Conservation (phyloP, 2,888 invertebrate genomes). For the Lasioglossum pauxillum region DNA sequence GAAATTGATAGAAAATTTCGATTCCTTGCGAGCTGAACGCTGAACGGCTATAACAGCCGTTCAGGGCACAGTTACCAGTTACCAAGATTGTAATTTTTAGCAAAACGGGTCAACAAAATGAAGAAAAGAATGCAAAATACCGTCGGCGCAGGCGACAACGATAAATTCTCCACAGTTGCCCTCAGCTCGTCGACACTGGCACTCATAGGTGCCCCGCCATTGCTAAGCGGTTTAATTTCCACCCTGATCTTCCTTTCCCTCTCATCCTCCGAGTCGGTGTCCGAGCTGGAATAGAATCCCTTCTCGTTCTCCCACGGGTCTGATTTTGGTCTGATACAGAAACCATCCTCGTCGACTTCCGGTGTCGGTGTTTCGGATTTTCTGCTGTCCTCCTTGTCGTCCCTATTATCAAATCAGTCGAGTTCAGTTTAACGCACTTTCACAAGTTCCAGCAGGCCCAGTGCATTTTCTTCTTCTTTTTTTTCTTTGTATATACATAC, state of each 20-base stretch:
- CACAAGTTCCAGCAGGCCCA: slow-evolving; percentile 73
- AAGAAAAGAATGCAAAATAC: slow-evolving; percentile 81
- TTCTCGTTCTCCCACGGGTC: slow-evolving; percentile 91
- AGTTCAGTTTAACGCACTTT: slow-evolving; percentile 34
- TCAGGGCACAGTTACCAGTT: too few relatives aligned
- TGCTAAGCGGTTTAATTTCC: slow-evolving; percentile 97
- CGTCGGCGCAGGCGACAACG: slow-evolving; percentile 91
- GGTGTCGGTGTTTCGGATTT: slow-evolving; percentile 87
- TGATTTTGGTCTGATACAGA: slow-evolving; percentile 93
- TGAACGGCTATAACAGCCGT: background rate
- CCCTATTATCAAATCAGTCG: slow-evolving; percentile 83
- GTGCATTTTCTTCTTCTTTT: slow-evolving; percentile 61
- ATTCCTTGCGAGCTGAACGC: background rate
- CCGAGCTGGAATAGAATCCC: slow-evolving; percentile 95
- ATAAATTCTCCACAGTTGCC: slow-evolving; percentile 96
- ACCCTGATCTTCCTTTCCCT: slow-evolving; percentile 95
- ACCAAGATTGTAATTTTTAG: background rate
- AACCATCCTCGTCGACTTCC: slow-evolving; percentile 97
- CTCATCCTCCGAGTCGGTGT: slow-evolving; percentile 94
- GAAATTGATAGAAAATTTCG: too few relatives aligned
- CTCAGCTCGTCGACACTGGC: slow-evolving; percentile 98
- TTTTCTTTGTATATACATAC: background rate
- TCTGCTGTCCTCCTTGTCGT: slow-evolving; percentile 89
- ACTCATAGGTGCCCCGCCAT: slow-evolving; percentile 95
- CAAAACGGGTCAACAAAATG: background rate